Base-by-base conservation (phyloP, 2,888 invertebrate genomes). In the Taphrorychus bicolor region DNA sequence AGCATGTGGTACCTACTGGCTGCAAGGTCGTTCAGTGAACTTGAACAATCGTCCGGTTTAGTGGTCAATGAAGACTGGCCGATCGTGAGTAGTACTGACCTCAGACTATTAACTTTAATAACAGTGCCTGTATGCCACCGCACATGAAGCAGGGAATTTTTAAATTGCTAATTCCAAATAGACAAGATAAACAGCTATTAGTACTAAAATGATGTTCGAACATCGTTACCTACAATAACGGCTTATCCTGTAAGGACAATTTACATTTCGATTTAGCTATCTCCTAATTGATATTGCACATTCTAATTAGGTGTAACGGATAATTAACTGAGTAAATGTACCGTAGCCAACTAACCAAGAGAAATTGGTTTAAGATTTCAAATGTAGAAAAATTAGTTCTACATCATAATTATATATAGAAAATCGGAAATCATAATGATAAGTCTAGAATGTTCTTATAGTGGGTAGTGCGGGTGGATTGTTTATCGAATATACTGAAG, bases 321-420 rank as follows among this genome's bases (percentile, higher is more conserved):
- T 48, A 62, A 54, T 62, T 62, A 62, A 62, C 52, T 18, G 22
- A 24, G 21, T 56, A 62, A 41, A 45, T 54, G 22, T 21, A 62
- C 54, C 62, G 42, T 22, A 48, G 40, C 52, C 49, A 53, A 53
- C 52, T 53, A 60, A 41, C 42, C 42, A 18, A 60, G 60, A 53
- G 60, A 60, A 60, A 60, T 60, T 49, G 53, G 7, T n/a, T n/a
- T 14, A 48, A n/a, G 17, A 18, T 48, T 48, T 48, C 52, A 18
- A n/a, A n/a, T n/a, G 11, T 52, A 16, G 21, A 52, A 52, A 19
- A 51, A 21, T 11, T 18, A 9, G 9, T 7, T 32, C 7, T 3
- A 32, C 32, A 32, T 32, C 32, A n/a, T n/a, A n/a, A n/a, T n/a
- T n/a, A n/a, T n/a, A n/a, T n/a, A n/a, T n/a, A n/a, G n/a, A n/a